phyloP scores from a whole-genome alignment of 2,888 invertebrate genomes.

The Ceriagrion tenellum region DNA sequence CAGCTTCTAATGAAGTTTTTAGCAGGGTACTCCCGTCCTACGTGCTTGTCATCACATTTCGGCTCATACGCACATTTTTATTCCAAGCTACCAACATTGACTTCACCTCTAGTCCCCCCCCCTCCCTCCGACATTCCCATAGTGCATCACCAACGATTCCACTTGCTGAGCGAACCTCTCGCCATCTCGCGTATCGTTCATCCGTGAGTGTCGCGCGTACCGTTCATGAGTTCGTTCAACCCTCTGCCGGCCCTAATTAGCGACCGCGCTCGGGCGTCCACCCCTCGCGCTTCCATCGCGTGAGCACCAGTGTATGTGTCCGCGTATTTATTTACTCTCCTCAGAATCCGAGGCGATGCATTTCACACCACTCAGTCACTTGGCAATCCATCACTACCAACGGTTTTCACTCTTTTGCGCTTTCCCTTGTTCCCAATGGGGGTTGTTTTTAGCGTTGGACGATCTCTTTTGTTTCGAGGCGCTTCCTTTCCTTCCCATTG shows the following conservation, averaged over 20 bases:
- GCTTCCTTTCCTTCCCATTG: neutral
- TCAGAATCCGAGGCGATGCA: neutral
- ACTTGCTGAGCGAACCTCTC: too few relatives aligned
- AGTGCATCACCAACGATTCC: neutral
- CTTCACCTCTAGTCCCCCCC: neutral
- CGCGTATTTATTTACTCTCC: too few relatives aligned
- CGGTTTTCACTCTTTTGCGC: neutral
- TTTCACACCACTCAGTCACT: constrained; percentile 19
- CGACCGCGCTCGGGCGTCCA: constrained; percentile 13
- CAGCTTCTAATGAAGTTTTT: too few relatives aligned
- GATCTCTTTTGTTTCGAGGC: neutral
- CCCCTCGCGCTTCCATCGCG: neutral
- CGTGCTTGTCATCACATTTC: too few relatives aligned
- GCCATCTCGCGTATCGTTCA: too few relatives aligned
- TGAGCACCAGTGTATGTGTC: neutral
- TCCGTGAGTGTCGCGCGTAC: too few relatives aligned
- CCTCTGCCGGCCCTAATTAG: constrained; percentile 49
- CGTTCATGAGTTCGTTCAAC: constrained; percentile 39
- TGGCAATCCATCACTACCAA: neutral
- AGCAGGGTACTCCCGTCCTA: too few relatives aligned
- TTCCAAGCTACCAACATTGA: neutral
- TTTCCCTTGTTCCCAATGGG: neutral
- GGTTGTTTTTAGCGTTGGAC: neutral
- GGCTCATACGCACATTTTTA: neutral
- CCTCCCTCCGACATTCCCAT: too few relatives aligned